Base-by-base conservation (phyloP, 2,113 vertebrate species). In the Ranitomeya variabilis region DNA sequence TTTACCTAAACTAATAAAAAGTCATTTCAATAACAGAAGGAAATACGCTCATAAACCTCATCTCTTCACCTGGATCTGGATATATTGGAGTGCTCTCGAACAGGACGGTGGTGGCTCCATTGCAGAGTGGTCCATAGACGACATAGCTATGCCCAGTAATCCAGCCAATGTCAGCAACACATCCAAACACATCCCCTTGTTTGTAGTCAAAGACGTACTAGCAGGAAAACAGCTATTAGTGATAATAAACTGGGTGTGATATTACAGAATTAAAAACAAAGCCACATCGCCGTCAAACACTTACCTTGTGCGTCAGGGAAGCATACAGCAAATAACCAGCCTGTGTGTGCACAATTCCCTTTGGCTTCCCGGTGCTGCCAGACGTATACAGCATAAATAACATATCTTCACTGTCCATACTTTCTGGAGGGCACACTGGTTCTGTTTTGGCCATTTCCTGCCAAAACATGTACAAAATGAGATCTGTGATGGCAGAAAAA, bases 101-200 rank as follows among this genome's bases (percentile, higher is more conserved):
- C 85, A 99, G 95, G 69, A 99, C 95, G 0, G 95, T 97, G 80
- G 97, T 98, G 86, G 95, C 96, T 80, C 97, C 97, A 0, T 98
- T 99, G 90, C 96, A 96, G 80, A 98, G 96, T 0, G 97, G 97
- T 54, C 97, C 97, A 10, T 99, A 99, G 1, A 98, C 97, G 89
- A 99, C 97, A 11, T 98, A 98, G 91, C 96, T 98, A 89, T 98
- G 97, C 83, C 97, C 97, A 0, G 97, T 99, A 83, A 99, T 97
- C 97, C 97, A 99, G 89, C 97, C 97, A n/a, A 98, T 94, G 91
- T 99, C 97, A 0, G 97, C 97, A 90, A 98, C 93, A 71, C 97
- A 98, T 90, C 97, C 96, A 10, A 97, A 97, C 89, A 99, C 92
- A 55, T 99, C 97, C 0, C 96, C 96, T 60, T 96, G 94, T 64